Conservation (phyloP, 2,797 vertebrate genomes). For the Pteronotus mesoamericanus region DNA sequence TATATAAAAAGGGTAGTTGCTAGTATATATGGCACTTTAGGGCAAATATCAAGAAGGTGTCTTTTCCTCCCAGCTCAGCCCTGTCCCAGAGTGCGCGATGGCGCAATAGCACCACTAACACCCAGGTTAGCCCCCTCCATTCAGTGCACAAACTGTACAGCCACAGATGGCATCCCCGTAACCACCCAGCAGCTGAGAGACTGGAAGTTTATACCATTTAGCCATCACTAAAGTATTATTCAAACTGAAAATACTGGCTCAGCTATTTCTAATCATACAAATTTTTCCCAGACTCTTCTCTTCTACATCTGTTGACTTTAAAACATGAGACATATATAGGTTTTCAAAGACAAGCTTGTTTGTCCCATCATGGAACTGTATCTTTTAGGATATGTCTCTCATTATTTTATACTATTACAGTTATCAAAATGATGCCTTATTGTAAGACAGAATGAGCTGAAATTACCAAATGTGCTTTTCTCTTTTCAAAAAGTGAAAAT, state of each 20-base stretch:
- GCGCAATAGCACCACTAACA: neutral
- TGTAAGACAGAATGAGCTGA: slow-evolving; percentile 3
- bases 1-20: neutral
- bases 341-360: neutral
- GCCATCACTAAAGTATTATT: neutral
- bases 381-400: neutral
- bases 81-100: neutral
- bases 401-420: neutral
- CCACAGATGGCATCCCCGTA: neutral
- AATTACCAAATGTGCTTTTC: neutral
- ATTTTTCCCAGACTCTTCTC: neutral
- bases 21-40: neutral
- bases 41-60: neutral
- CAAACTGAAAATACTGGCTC: neutral
- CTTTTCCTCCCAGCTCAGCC: neutral
- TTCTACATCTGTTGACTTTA: neutral
- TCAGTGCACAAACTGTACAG: neutral
- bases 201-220: neutral
- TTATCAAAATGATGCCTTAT: neutral
- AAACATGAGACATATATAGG: neutral
- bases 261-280: neutral
- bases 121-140: neutral
- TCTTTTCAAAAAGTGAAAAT: slow-evolving; percentile 7
- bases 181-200: neutral
- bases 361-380: neutral